These are phyloP conservation scores for Anguilla megastoma DNA, from an alignment of 2,797 vertebrate species.

Conservation along the genomic window DNA sequence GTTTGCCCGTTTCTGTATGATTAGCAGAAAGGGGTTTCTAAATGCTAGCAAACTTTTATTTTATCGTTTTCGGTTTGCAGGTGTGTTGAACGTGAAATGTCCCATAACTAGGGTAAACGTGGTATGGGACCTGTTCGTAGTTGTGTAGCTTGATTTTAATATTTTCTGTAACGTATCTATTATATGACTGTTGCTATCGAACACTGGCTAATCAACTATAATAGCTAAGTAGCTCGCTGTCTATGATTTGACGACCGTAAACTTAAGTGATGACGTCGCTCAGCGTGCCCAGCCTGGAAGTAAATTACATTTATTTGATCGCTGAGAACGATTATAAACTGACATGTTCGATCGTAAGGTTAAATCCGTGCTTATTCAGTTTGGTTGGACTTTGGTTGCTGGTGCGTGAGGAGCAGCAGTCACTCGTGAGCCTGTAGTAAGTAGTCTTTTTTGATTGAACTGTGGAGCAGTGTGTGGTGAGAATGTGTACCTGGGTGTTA, in stretches of 20 bases:
- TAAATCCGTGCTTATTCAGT: too few species aligned
- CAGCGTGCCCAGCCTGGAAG: background rate
- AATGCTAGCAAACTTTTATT: background rate
- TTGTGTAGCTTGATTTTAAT: background rate
- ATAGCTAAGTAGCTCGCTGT: background rate
- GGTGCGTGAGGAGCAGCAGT: too few species aligned
- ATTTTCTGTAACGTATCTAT: background rate
- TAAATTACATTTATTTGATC: background rate
- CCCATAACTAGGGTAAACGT: background rate
- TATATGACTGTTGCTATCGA: background rate
- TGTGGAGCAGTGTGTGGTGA: too few species aligned
- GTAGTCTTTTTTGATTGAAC: too few species aligned
- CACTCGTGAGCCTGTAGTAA: too few species aligned
- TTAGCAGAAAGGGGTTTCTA: background rate
- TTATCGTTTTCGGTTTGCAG: background rate
- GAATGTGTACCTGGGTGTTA: too few species aligned
- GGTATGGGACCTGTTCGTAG: background rate
- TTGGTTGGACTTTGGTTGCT: too few species aligned
- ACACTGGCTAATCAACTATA: background rate
- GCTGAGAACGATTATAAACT: background rate
- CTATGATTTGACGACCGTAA: background rate
- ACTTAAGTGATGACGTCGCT: constrained; percentile 6
- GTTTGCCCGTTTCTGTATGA: background rate
- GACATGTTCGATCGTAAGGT: background rate
- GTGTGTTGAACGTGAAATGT: background rate